Conservation (phyloP, 2,888 invertebrate genomes). For the Sinohyriopsis cumingii region DNA sequence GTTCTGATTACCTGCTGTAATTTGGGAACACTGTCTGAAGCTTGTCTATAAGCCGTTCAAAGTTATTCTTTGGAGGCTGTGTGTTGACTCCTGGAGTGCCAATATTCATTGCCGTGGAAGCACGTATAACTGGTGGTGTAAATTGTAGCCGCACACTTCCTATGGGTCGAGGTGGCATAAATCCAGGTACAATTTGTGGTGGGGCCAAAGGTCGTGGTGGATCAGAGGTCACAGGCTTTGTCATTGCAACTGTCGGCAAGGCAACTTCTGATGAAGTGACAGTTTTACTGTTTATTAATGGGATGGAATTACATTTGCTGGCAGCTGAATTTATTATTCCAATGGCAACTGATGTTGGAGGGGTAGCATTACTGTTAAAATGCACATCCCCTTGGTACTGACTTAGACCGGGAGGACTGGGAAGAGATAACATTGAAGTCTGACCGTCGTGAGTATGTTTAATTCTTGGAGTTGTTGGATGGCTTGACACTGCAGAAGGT, state of each 20-base stretch:
- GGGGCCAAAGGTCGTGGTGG: conserved; percentile 8
- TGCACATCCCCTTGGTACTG: no score
- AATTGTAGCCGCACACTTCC: conserved; percentile 16
- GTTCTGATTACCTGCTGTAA: conserved; percentile 37
- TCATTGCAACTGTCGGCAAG: conserved; percentile 4
- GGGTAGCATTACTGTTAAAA: no score
- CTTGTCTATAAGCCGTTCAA: conserved; percentile 47
- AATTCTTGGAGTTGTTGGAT: no score
- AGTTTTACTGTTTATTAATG: no score
- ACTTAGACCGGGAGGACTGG: no score
- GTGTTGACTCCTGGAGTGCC: conserved; percentile 3
- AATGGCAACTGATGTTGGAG: no score
- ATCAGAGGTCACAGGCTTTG: background rate
- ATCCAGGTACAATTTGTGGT: background rate
- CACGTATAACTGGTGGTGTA: conserved; percentile 9
- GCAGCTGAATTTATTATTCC: no score
- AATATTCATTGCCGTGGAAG: conserved; percentile 11
- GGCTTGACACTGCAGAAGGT: no score
- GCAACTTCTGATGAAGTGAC: background rate
- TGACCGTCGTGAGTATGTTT: no score
- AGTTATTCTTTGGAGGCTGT: conserved; percentile 37
- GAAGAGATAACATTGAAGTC: no score
- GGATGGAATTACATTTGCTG: no score
- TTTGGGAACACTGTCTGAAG: conserved; percentile 44
- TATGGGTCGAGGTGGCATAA: conserved; percentile 13